Conservation (phyloP, 2,113 vertebrate genomes). For the Heptranchias perlo region DNA sequence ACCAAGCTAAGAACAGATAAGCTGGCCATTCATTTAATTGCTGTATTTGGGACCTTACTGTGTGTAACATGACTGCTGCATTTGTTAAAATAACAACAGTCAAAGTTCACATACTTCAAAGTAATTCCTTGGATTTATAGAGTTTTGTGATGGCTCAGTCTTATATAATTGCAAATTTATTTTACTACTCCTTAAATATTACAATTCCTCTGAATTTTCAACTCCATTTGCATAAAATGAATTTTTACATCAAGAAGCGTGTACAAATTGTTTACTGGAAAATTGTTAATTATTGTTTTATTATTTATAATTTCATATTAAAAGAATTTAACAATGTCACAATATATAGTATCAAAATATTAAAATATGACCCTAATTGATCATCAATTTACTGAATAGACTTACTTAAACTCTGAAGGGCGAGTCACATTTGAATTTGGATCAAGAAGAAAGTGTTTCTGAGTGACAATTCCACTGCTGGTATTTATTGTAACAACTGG, state of each 20-base stretch:
- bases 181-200: background rate
- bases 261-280: background rate
- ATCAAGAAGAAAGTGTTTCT: conserved; percentile 78
- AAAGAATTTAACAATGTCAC: background rate
- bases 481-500: conserved; percentile 60
- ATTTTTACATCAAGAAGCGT: background rate
- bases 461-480: conserved; percentile 42
- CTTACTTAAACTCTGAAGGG: conserved; percentile 67
- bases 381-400: background rate
- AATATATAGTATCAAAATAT: background rate
- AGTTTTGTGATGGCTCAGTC: background rate
- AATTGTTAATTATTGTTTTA: background rate
- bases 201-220: background rate
- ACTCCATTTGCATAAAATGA: background rate
- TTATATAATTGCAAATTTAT: background rate
- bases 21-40: background rate
- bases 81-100: background rate
- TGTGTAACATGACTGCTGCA: background rate
- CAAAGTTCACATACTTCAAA: background rate
- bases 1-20: background rate
- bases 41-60: background rate
- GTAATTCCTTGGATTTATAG: background rate
- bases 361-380: background rate
- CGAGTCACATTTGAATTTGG: conserved; percentile 48
- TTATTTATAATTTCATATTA: background rate